Percentiles rank a stretch among this genome's conserved stretches.
phyloP scores from a whole-genome alignment of 2,888 invertebrate genomes.

The Tipula lateralis region DNA sequence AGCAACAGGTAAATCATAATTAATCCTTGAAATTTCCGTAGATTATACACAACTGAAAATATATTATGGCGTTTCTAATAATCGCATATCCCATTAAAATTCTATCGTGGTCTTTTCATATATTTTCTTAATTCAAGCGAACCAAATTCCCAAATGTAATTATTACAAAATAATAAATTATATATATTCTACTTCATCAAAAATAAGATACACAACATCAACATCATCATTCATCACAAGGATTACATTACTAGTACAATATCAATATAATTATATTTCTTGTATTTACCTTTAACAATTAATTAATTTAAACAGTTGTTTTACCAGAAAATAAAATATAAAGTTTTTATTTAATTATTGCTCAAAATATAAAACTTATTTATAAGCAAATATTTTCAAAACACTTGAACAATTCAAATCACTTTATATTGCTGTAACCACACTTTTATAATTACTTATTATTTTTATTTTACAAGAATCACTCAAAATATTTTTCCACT shows the following conservation, averaged over 20 bases:
- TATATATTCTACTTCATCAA: not conserved
- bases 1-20: not conserved
- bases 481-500: not conserved
- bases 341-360: not conserved
- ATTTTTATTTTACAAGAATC: not conserved
- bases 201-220: not conserved
- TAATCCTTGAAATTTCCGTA: not conserved
- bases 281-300: not conserved
- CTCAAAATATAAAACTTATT: not conserved
- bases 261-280: not conserved
- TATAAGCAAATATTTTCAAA: not conserved
- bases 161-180: not conserved
- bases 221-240: not conserved
- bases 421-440: not conserved
- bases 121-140: not conserved
- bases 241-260: not conserved
- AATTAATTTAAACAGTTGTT: not conserved
- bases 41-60: no score
- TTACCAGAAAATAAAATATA: not conserved
- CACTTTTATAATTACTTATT: not conserved
- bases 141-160: not conserved
- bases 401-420: not conserved
- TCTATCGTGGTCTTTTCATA: no score
- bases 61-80: no score
- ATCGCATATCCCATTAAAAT: no score